These are phyloP conservation scores for Papilio machaon DNA, from an alignment of 1,140 invertebrate genomes.

Conservation along the genomic window DNA sequence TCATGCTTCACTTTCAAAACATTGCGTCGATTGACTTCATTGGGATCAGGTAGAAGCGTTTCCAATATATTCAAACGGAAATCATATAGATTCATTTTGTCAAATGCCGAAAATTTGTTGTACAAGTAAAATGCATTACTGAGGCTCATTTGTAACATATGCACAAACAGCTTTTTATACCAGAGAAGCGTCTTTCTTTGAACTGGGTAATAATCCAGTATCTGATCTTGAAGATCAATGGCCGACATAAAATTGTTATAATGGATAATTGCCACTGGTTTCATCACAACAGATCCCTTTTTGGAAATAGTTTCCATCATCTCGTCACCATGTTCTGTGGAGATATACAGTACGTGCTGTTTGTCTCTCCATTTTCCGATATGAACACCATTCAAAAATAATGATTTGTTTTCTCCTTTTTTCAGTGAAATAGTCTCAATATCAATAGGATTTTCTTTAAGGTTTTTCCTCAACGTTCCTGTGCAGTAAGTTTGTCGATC, in stretches of 20 bases:
- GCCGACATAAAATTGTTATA: slow-evolving; percentile 62
- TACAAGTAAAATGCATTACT: slow-evolving; percentile 46
- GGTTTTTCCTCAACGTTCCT: slow-evolving; percentile 51
- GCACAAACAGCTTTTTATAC: slow-evolving; percentile 58
- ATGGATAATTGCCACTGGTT: slow-evolving; percentile 53
- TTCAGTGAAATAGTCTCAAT: slow-evolving; percentile 46
- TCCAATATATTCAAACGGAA: slow-evolving; percentile 45
- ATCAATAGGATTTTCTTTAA: slow-evolving; percentile 47
- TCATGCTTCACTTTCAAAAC: slow-evolving; percentile 46
- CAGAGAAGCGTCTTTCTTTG: slow-evolving; percentile 59
- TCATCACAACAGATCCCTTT: slow-evolving; percentile 47
- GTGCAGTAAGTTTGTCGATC: slow-evolving; percentile 53
- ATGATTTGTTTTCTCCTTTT: slow-evolving; percentile 53
- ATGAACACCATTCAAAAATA: slow-evolving; percentile 47
- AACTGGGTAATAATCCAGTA: slow-evolving; percentile 59
- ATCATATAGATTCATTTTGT: slow-evolving; percentile 49
- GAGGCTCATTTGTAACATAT: slow-evolving; percentile 48
- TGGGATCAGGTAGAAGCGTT: slow-evolving; percentile 41
- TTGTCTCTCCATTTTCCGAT: slow-evolving; percentile 58
- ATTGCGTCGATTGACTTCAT: slow-evolving; percentile 40
- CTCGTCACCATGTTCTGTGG: slow-evolving; percentile 42
- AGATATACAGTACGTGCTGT: slow-evolving; percentile 42
- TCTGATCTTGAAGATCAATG: slow-evolving; percentile 61
- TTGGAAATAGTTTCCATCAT: slow-evolving; percentile 41
- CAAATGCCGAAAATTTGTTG: slow-evolving; percentile 45